Base-by-base conservation (phyloP, 2,113 vertebrate genomes). In the Dinomys branickii region DNA sequence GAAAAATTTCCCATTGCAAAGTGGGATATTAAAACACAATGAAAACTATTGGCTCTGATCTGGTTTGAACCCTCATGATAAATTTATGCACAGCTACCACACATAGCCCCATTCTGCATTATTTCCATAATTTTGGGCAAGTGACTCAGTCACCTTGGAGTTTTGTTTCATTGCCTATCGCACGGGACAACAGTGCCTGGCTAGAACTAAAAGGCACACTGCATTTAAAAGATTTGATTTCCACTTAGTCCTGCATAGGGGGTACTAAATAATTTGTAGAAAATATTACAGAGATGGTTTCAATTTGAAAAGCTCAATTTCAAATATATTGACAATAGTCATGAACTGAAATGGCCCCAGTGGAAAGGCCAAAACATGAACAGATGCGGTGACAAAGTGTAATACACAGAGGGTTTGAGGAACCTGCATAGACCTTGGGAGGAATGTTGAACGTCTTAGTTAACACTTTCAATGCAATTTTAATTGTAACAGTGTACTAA, bases 1-100 rank as follows among this genome's bases (percentile, higher is more conserved):
- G 22, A 41, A 41, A 13, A 5, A 8, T 11, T 87, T 96, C 5
- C 47, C 52, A 85, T 87, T 87, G 2, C 33, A 59, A 61, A 13
- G 5, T 81, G 10, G 4, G 7, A 38, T 95, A 44, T 63, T 77
- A 59, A 82, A 97, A 97, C n/a, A 95, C 19, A 30, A 3, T 86
- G 92, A 30, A 82, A 73, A 13, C 3, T 88, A 52, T 85, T 44
- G 22, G 90, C 44, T 63, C 6, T 73, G 11, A 85, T 73, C 47
- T 88, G 12, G 19, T 65, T 90, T 92, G 8, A 10, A 19, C 0
- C 6, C 24, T 94, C 16, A 69, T 56, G 5, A n/a, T n/a, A 65
- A 47, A 78, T 8, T 85, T 90, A n/a, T 56, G 1, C 6, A 38
- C 0, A 63, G 26, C 35, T 35, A 59, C 5, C 54, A 63, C 19